Percentiles rank a stretch among this genome's conserved stretches.
These are phyloP conservation scores for Ascaphus truei DNA, from an alignment of 2,113 vertebrate species.

Conservation along the genomic window DNA sequence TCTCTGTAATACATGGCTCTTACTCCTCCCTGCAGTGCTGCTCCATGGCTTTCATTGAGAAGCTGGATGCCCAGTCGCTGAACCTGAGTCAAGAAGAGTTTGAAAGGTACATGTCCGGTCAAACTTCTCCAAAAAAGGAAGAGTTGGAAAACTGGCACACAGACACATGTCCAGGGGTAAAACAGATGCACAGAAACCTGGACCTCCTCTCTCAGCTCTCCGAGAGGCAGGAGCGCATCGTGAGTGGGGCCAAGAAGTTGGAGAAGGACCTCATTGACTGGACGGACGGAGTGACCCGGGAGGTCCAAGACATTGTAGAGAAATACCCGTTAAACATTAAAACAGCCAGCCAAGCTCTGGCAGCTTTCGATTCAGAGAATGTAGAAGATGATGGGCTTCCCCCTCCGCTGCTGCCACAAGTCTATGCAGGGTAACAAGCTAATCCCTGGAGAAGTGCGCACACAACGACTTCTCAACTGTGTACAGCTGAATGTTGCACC, in stretches of 20 bases:
- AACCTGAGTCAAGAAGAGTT: constrained; percentile 93
- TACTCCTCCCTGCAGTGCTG: constrained; percentile 77
- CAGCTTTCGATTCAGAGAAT: constrained; percentile 87
- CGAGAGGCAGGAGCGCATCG: constrained; percentile 77
- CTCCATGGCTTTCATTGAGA: constrained; percentile 93
- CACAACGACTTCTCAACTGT: not conserved
- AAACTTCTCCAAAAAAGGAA: constrained; percentile 74
- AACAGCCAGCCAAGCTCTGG: constrained; percentile 59
- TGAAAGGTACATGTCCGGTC: constrained; percentile 90
- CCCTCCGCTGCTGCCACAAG: constrained; percentile 82
- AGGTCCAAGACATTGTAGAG: constrained; percentile 82
- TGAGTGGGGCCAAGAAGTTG: constrained; percentile 76
- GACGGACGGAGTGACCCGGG: constrained; percentile 74
- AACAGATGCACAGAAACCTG: constrained; percentile 81
- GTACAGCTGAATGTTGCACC: not conserved
- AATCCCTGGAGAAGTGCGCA: not conserved
- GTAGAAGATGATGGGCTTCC: constrained; percentile 85
- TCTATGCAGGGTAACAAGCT: constrained; percentile 76
- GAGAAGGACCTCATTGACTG: constrained; percentile 85
- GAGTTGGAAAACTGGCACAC: constrained; percentile 67
- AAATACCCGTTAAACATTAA: constrained; percentile 82
- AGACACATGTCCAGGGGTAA: constrained; percentile 68
- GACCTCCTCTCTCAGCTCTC: constrained; percentile 78
- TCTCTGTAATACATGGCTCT: too few species aligned
- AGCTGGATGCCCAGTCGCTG: constrained; percentile 90